Base-by-base conservation (phyloP, 2,888 invertebrate genomes). In the Idaea aversata region DNA sequence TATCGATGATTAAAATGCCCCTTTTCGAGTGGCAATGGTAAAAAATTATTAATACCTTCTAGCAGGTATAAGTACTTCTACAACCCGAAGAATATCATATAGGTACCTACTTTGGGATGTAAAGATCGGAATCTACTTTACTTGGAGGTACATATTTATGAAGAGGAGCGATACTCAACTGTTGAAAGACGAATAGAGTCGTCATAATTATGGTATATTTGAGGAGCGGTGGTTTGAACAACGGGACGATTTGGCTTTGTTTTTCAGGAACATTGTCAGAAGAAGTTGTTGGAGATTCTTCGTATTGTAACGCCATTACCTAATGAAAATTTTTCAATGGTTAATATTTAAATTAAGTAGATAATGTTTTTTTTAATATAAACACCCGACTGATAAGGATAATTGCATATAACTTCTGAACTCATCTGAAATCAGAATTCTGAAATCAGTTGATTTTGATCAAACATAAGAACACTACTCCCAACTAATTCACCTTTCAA, bases 151-250 rank as follows among this genome's bases (percentile, higher is more conserved):
- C n/a, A n/a, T n/a, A 25, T 25, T 58, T 15, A 25, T 4, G 34
- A 10, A 7, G 5, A 10, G 16, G 34, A 25, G 34, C 59, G 5
- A 59, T 59, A 70, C 71, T 68, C 47, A 15, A 95, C 95, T 95
- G 88, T 94, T 95, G 94, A 89, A 95, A 83, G 15, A 95, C 83
- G 47, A 86, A 83, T 67, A 94, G 93, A 7, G 88, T 78, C 0
- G 79, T 79, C 77, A 89, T 81, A 16, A 95, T 88, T 6, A 93
- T 65, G 0, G 94, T 94, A 62, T 88, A 88, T 65, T 87, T 90
- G 5, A 94, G 75, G 0, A 94, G 80, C 0, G 95, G 94, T 0
- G 84, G 74, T 66, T 84, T 90, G 72, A 95, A 94, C 62, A 95
- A 79, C 0, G 86, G 88, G 61, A 84, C 81, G 25, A 94, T 87